These are phyloP conservation scores for Drosophila pseudotalamancana DNA, from an alignment of 2,888 invertebrate species.

Conservation along the genomic window DNA sequence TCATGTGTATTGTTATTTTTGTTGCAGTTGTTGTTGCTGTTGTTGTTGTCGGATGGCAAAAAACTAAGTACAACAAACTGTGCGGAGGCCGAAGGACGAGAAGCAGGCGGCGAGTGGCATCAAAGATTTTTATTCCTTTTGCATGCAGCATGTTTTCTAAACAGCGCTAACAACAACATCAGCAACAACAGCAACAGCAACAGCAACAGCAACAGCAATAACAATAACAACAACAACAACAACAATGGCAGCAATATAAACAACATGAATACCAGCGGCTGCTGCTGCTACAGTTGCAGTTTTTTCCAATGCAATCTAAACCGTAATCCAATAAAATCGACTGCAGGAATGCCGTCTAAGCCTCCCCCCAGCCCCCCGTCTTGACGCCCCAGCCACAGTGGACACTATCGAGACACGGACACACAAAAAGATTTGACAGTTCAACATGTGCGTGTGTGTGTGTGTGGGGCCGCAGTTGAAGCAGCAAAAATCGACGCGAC, in stretches of 20 bases:
- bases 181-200: no score
- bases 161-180: conserved; percentile 49
- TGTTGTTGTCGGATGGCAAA: conserved; percentile 32
- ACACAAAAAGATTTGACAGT: conserved; percentile 71
- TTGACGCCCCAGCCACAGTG: not conserved
- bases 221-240: conserved; percentile 24
- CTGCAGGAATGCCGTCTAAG: conserved; percentile 58
- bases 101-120: conserved; percentile 41
- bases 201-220: conserved; percentile 20
- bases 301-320: conserved; percentile 75
- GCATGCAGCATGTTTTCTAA: conserved; percentile 70
- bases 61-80: conserved; percentile 44
- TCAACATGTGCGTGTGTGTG: conserved; percentile 42
- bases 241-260: conserved; percentile 33
- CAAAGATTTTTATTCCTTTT: conserved; percentile 46
- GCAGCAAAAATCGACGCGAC: conserved; percentile 55
- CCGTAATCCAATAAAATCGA: conserved; percentile 79
- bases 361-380: not conserved
- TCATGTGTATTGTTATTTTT: conserved; percentile 22
- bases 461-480: conserved; percentile 22
- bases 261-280: conserved; percentile 31
- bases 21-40: conserved; percentile 5
- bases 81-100: conserved; percentile 18
- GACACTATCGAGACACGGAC: conserved; percentile 28
- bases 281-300: conserved; percentile 52